Conservation (phyloP, 2,888 invertebrate genomes). For the Adineta ricciae region DNA sequence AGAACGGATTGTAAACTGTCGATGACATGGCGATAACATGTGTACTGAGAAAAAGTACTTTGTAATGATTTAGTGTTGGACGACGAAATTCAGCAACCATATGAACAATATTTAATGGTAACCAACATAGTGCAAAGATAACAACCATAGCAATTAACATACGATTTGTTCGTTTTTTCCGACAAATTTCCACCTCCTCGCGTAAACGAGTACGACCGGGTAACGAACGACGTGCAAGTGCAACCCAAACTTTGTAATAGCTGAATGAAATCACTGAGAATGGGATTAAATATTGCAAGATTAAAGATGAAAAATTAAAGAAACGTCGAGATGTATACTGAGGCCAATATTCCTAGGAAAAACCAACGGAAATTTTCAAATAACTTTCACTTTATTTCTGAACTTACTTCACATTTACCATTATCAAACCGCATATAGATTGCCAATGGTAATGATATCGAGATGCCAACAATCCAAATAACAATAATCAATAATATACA, state of each 20-base stretch:
- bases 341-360: conserved; percentile 64
- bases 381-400: neutral
- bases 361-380: neutral
- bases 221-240: conserved; percentile 70
- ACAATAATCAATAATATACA: conserved; percentile 73
- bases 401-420: neutral
- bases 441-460: conserved; percentile 81
- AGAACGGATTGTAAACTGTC: conserved; percentile 82
- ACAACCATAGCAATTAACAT: conserved; percentile 94
- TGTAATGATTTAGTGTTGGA: conserved; percentile 37
- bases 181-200: conserved; percentile 76
- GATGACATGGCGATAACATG: conserved; percentile 85
- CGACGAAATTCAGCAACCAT: conserved; percentile 54
- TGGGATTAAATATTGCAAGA: conserved; percentile 83
- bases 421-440: conserved; percentile 54
- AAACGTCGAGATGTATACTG: conserved; percentile 63
- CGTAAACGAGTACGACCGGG: conserved; percentile 62
- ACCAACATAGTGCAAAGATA: conserved; percentile 86
- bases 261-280: conserved; percentile 85
- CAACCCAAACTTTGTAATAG: conserved; percentile 79
- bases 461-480: conserved; percentile 78
- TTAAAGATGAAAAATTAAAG: conserved; percentile 76
- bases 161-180: conserved; percentile 80
- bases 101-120: conserved; percentile 69
- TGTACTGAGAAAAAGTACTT: conserved; percentile 68